A percentile compares a stretch with the other conserved stretches of the same genome.
phyloP scores from a whole-genome alignment of 2,797 vertebrate species.

The Pristis pectinata region DNA sequence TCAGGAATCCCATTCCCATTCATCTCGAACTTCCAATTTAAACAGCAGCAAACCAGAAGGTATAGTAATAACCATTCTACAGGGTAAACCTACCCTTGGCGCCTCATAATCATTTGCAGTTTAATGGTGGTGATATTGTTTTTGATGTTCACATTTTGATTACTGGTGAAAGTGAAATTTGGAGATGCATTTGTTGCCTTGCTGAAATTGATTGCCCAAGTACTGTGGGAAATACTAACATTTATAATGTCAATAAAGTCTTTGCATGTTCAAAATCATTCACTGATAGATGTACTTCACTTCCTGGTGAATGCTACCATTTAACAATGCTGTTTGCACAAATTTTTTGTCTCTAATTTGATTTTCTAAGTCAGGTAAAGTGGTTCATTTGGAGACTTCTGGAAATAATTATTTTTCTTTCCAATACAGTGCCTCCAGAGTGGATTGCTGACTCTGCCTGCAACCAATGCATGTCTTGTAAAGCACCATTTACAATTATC shows the following conservation, averaged over 20 bases:
- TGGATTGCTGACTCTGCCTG: conserved; percentile 56
- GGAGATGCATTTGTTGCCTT: too few relatives aligned
- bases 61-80: background rate
- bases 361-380: background rate
- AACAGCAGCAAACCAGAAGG: conserved; percentile 3
- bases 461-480: conserved; percentile 53
- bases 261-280: background rate
- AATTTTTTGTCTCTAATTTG: background rate
- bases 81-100: too few relatives aligned
- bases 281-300: background rate
- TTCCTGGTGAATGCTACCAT: background rate
- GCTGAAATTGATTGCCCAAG: background rate
- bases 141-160: background rate
- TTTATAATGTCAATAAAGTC: background rate
- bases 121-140: background rate
- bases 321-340: background rate
- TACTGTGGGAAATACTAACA: background rate
- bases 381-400: background rate
- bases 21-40: conserved; percentile 27
- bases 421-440: conserved; percentile 45
- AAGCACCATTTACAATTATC: conserved; percentile 52
- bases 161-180: background rate
- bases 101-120: background rate
- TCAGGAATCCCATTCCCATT: background rate
- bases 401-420: background rate